Evolutionary conservation across 2,888 invertebrate genomes (phyloP), one percentile per base, ranked within the genome.

Genomic region (Torymus auratus): DNA sequence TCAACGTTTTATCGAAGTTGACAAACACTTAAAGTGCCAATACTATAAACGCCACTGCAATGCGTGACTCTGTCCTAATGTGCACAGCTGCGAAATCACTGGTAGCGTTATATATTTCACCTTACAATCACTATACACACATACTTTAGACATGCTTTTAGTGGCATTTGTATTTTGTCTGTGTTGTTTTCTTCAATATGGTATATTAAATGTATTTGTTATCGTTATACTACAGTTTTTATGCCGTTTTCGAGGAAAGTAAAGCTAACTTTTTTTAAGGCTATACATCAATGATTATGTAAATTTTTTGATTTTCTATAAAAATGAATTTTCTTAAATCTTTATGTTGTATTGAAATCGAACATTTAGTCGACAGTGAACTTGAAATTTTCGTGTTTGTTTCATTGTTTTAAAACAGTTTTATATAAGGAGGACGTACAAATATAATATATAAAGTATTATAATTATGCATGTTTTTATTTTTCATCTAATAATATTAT

Each of bases 101-200:
- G 84, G 58, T 87, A 88, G 88, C 83, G 60, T 76, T 82, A 68
- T 75, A 82, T 87, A 80, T 85, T 75, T 85, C 85, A 85, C 82
- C 78, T 82, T 80, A 80, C 84, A 84, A 84, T 86, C 81, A 88
- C 88, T 88, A 86, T 83, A 77, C 84, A 87, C 86, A 87, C 84
- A 86, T 85, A 86, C 82, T 85, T 84, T 86, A 88, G 87, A 88
- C 88, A 87, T 87, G 90, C 89, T 89, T 90, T 88, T 89, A 90
- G 89, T 90, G 86, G 88, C 88, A 89, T 89, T 88, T 88, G 88
- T 88, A 87, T 86, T 85, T 88, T 88, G 88, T 89, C 85, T 87
- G 84, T 86, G 82, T 83, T 84, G 78, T 84, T 75, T 80, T 73
- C 15, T 77, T 64, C 55, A 67, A 73, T 69, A 77, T 74, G 17